A percentile compares a stretch with the other conserved stretches of the same genome.
Evolutionary conservation across 2,113 vertebrate species (phyloP).

Genomic region (Thinocorus orbignyianus): DNA sequence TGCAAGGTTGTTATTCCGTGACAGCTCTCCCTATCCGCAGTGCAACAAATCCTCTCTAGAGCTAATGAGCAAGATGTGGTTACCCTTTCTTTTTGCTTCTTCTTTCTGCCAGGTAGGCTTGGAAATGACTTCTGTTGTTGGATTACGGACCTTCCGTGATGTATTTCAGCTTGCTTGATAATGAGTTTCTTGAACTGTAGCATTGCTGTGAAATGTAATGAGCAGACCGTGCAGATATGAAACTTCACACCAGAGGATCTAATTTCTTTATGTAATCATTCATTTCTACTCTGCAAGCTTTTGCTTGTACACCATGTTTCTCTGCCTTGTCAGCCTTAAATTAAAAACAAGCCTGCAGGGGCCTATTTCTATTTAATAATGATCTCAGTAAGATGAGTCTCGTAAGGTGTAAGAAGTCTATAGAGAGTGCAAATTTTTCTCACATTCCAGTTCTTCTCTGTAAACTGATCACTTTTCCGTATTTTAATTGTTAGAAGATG

Average conservation of each 20-base stretch:
- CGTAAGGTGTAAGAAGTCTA: not conserved
- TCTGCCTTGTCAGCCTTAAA: constrained; percentile 16
- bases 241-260: not conserved
- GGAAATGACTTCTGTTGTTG: not conserved
- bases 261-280: not conserved
- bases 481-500: not conserved
- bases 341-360: constrained; percentile 13
- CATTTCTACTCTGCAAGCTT: constrained; percentile 13
- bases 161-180: not conserved
- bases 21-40: not conserved
- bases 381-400: not conserved
- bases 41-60: not conserved
- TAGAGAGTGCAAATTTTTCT: not conserved
- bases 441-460: constrained; percentile 6
- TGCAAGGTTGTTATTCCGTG: not conserved
- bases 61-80: not conserved
- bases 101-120: not conserved
- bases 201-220: not conserved
- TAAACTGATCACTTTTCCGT: constrained; percentile 2
- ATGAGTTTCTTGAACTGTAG: not conserved
- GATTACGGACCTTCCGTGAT: not conserved
- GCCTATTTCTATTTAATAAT: not conserved
- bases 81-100: not conserved
- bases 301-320: not conserved
- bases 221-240: not conserved